These are phyloP conservation scores for Empidonax alnorum DNA, from an alignment of 2,113 vertebrate species.

Conservation along the genomic window DNA sequence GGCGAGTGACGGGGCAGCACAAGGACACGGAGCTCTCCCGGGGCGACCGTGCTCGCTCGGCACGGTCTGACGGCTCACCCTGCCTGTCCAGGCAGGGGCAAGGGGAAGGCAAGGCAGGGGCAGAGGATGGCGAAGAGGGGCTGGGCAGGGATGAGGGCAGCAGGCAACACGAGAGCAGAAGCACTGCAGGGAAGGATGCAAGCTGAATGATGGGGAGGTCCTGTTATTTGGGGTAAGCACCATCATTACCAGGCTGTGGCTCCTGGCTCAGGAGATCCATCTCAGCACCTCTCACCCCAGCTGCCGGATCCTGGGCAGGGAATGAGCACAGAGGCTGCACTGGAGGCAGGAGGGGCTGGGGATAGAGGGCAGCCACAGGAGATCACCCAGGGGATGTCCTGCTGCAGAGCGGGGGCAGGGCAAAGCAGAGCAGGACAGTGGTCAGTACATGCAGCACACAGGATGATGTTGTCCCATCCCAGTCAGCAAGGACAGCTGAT, in stretches of 20 bases:
- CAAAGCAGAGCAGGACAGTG: background rate
- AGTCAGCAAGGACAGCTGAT: background rate
- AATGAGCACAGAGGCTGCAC: background rate
- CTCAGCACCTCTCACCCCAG: background rate
- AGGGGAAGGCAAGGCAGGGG: background rate
- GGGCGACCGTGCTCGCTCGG: rapidly evolving
- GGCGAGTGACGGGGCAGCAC: background rate
- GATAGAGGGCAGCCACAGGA: background rate
- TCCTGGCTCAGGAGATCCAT: background rate
- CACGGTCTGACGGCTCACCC: rapidly evolving
- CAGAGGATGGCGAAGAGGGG: background rate
- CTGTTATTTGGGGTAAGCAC: background rate
- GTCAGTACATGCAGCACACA: rapidly evolving
- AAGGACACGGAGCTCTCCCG: background rate
- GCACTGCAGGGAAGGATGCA: background rate
- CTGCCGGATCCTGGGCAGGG: rapidly evolving
- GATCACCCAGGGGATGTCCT: rapidly evolving
- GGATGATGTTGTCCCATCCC: background rate
- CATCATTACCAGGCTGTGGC: background rate
- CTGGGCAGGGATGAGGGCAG: background rate
- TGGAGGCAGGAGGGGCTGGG: background rate
- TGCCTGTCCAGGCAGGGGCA: background rate
- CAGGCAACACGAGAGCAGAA: background rate
- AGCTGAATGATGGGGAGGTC: background rate
- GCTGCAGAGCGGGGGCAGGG: background rate